Conservation (phyloP, 1,140 invertebrate species). For the Saxidomus purpurata region DNA sequence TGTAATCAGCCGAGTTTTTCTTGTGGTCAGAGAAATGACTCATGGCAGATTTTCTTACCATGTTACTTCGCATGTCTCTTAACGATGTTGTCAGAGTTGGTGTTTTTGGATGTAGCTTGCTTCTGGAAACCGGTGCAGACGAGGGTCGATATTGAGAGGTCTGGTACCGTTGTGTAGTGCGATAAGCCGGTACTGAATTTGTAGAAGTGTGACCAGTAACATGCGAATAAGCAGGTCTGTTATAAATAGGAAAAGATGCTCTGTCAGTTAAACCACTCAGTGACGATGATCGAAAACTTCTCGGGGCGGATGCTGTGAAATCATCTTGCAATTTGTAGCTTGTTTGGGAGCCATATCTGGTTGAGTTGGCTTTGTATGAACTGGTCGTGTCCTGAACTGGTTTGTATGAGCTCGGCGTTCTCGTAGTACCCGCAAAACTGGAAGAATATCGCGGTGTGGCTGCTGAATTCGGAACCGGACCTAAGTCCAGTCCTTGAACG, state of each 20-base stretch:
- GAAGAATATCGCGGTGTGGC: neutral
- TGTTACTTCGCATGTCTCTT: constrained; percentile 16
- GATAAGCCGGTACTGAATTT: neutral
- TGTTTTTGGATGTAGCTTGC: neutral
- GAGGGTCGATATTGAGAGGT: neutral
- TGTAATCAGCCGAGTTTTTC: neutral
- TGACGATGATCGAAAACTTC: neutral
- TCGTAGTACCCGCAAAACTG: neutral
- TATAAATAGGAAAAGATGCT: neutral
- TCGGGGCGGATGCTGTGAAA: neutral
- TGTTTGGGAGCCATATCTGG: neutral
- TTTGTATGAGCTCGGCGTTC: neutral
- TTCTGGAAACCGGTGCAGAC: neutral
- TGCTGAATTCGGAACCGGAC: neutral
- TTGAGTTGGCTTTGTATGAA: neutral
- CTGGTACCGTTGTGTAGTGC: neutral
- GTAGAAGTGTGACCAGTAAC: neutral
- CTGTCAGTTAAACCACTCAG: no score
- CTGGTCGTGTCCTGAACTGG: neutral
- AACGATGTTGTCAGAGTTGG: neutral
- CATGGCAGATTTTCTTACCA: constrained; percentile 2
- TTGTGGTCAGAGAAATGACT: neutral
- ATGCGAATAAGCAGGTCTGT: neutral
- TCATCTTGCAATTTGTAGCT: neutral
- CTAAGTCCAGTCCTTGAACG: constrained; percentile 39